Evolutionary conservation across 2,888 invertebrate genomes (phyloP).

Genomic region (Trissolcus brochymenae): DNA sequence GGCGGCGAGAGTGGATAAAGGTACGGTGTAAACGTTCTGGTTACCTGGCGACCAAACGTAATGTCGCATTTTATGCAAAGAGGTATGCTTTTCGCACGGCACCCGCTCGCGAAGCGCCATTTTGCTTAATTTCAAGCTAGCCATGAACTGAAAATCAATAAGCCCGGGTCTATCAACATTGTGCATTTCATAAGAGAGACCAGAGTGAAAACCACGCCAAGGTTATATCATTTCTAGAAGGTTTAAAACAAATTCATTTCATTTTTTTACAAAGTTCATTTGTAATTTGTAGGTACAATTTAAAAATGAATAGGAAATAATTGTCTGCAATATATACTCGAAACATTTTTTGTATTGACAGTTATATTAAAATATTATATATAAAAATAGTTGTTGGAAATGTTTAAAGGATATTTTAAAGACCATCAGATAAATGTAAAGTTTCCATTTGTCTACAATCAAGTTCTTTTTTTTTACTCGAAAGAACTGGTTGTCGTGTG

Average conservation of each 20-base stretch:
- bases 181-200: neutral
- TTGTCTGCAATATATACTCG: too few species aligned
- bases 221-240: too few species aligned
- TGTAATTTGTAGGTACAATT: neutral
- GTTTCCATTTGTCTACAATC: too few species aligned
- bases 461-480: too few species aligned
- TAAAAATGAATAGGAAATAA: too few species aligned
- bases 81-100: conserved; percentile 54
- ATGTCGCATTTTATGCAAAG: conserved; percentile 56
- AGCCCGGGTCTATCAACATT: conserved; percentile 69
- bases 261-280: neutral
- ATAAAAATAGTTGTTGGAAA: too few species aligned
- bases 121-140: conserved; percentile 60
- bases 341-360: too few species aligned
- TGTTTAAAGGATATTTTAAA: too few species aligned
- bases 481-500: too few species aligned
- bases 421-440: too few species aligned
- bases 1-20: conserved; percentile 47
- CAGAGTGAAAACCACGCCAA: neutral
- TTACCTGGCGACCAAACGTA: conserved; percentile 58
- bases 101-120: conserved; percentile 61
- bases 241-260: neutral
- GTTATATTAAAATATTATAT: too few species aligned
- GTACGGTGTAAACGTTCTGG: conserved; percentile 55
- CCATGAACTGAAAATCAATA: conserved; percentile 68